Evolutionary conservation across 37 sponge, comb jelly and placozoan genomes (phyloP), one percentile per base, ranked within the genome.

Genomic region (Amphimedon queenslandica): DNA sequence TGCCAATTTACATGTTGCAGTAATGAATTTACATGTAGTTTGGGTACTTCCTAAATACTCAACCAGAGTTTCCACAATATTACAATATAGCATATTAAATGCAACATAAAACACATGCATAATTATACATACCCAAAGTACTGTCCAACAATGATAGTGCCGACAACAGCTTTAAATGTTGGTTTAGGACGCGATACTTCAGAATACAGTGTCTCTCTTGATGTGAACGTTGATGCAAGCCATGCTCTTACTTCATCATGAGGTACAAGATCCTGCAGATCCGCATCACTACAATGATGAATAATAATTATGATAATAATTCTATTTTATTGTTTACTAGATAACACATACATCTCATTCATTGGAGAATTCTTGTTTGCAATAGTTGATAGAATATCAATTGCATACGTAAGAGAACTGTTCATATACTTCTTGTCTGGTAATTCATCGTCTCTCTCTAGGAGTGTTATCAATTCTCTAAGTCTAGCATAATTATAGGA

Each of bases 141-240:
- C 38, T 82, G 72, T 36, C 83, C 79, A 53, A 77, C 76, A 16
- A 82, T 68, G 32, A 88, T 58, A 18, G 80, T 69, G 23, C 71
- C 74, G 21, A 74, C 88, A 4, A 73, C 83, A 55, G 74, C 61
- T 36, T 74, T 82, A 71, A 88, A 88, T 2, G 61, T 72, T 32
- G 20, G 29, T 36, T 64, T 42, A 28, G 8, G 40, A 24, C 30
- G 35, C 31, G 42, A 37, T 34, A 43, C 41, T 3, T n/a, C n/a
- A 4, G 79, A 79, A 0, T 42, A 33, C 68, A 8, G 4, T 18
- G 53, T 18, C 18, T 77, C 76, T 32, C 33, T 55, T 27, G 34
- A 16, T 1, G 91, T 90, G 71, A 86, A 90, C 3, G 87, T 85
- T 38, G 91, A 47, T 29, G 68, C 37, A 18, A 90, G 78, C 91